A percentile compares a stretch with the other conserved stretches of the same genome.
These are phyloP conservation scores for Speoplatyrhinus poulsoni DNA, from an alignment of 2,113 vertebrate species.

Conservation along the genomic window DNA sequence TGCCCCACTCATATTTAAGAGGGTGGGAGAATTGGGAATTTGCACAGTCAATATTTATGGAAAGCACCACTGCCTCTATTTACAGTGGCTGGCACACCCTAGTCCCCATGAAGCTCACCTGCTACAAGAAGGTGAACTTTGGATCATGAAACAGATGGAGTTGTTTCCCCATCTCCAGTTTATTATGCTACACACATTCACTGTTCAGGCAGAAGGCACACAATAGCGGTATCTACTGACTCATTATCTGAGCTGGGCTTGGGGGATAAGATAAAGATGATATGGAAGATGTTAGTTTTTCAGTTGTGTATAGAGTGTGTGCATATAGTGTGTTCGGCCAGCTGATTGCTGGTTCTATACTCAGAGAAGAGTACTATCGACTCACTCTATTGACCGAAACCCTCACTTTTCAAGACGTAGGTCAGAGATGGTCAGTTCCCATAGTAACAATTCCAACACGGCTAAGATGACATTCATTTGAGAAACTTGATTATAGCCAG, in stretches of 20 bases:
- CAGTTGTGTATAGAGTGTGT: background rate
- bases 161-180: conserved; percentile 24
- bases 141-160: conserved; percentile 51
- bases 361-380: conserved; percentile 37
- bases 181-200: conserved; percentile 39
- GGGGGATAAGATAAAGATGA: background rate
- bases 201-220: conserved; percentile 5
- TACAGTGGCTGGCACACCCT: conserved; percentile 34
- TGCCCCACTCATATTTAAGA: conserved; percentile 14
- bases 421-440: conserved; percentile 59
- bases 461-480: conserved; percentile 6
- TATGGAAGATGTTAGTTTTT: background rate
- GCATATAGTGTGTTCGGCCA: background rate
- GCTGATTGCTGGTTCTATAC: conserved; percentile 18
- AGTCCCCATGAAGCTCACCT: conserved; percentile 38
- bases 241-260: background rate
- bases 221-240: conserved; percentile 9
- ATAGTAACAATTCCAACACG: conserved; percentile 66
- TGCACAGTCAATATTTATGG: conserved; percentile 55
- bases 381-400: conserved; percentile 52
- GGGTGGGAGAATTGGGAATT: conserved; percentile 18
- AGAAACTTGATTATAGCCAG: conserved; percentile 33
- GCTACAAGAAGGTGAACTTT: conserved; percentile 47
- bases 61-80: conserved; percentile 38
- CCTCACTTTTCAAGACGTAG: conserved; percentile 46